Evolutionary conservation across 2,888 invertebrate species (phyloP).

Genomic region (Chymomyza caudatula): DNA sequence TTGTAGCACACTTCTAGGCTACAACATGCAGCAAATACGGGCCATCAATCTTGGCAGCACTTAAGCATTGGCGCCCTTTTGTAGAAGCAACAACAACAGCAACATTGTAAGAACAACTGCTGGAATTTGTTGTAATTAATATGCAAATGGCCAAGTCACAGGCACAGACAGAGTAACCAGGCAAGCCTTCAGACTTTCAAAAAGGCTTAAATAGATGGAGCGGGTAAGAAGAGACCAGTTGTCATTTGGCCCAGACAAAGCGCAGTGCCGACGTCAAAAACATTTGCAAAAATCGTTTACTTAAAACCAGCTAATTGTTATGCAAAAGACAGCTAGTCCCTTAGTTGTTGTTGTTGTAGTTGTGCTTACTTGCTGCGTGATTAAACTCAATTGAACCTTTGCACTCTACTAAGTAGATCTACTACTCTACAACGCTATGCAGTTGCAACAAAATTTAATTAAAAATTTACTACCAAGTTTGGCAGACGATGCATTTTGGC

Average conservation of each 20-base stretch:
- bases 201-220: neutral
- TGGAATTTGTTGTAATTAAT: slow-evolving; percentile 59
- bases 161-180: neutral
- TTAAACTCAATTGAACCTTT: slow-evolving; percentile 27
- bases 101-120: slow-evolving; percentile 10
- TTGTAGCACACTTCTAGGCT: slow-evolving; percentile 41
- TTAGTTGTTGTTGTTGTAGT: slow-evolving; percentile 15
- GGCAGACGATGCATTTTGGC: slow-evolving; percentile 15
- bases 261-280: slow-evolving; percentile 54
- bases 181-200: neutral
- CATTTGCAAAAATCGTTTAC: slow-evolving; percentile 63
- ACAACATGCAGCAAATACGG: slow-evolving; percentile 13
- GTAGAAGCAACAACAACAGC: slow-evolving; percentile 11
- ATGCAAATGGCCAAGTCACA: slow-evolving; percentile 49
- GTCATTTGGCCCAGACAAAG: slow-evolving; percentile 36
- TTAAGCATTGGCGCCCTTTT: slow-evolving; percentile 21
- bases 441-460: slow-evolving; percentile 17
- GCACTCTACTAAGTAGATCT: neutral
- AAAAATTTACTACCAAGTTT: slow-evolving; percentile 18
- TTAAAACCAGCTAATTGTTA: slow-evolving; percentile 55
- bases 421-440: neutral
- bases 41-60: slow-evolving; percentile 56
- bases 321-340: slow-evolving; percentile 47
- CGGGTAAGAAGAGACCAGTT: neutral
- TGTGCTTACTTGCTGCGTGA: slow-evolving; percentile 11